Evolutionary conservation across 2,888 invertebrate genomes (phyloP).

Genomic region (Drosophila kanekoi): DNA sequence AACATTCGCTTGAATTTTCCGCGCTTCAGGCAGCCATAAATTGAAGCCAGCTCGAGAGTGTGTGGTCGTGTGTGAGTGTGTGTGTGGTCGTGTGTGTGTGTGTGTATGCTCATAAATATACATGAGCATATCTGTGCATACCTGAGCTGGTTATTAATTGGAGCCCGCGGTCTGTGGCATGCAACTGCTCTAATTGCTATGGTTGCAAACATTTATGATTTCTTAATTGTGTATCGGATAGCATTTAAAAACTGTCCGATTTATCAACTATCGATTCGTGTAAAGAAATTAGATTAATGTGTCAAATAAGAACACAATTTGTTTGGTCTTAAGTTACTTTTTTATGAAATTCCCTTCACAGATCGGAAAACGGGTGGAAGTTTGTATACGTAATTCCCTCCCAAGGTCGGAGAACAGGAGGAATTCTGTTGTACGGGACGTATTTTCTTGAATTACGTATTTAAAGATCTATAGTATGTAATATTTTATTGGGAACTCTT

Average conservation of each 20-base stretch:
- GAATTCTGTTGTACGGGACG: too few relatives aligned
- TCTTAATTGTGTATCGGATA: slow-evolving; percentile 39
- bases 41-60: slow-evolving; percentile 1
- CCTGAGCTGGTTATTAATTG: slow-evolving; percentile 60
- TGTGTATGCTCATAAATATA: slow-evolving; percentile 54
- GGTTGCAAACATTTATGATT: slow-evolving; percentile 47
- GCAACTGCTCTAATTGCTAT: slow-evolving; percentile 49
- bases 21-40: slow-evolving; percentile 27
- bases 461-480: too few relatives aligned
- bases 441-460: too few relatives aligned
- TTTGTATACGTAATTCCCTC: too few relatives aligned
- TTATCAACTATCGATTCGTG: not conserved
- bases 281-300: not conserved
- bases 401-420: too few relatives aligned
- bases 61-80: not conserved
- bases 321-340: too few relatives aligned
- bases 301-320: not conserved
- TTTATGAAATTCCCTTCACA: too few relatives aligned
- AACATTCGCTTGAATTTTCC: slow-evolving; percentile 2
- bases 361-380: too few relatives aligned
- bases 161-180: slow-evolving; percentile 23
- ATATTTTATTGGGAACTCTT: too few relatives aligned
- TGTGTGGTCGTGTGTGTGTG: not conserved
- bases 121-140: slow-evolving; percentile 44
- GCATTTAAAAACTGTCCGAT: not conserved